phyloP scores from a whole-genome alignment of 2,797 vertebrate genomes.

The Malurus leucopterus region DNA sequence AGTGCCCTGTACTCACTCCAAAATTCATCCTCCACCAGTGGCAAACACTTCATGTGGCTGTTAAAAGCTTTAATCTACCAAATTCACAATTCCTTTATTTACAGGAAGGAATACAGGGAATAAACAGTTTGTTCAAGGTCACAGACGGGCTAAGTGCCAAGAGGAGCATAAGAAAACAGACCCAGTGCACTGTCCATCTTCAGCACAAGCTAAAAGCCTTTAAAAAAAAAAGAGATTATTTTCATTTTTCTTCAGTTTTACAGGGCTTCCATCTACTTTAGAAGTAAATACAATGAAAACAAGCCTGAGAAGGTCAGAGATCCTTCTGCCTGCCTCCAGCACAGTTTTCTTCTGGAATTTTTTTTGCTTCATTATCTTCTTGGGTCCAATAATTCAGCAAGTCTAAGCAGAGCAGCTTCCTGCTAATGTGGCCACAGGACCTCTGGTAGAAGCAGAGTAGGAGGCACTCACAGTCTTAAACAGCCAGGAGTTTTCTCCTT shows the following conservation, averaged over 20 bases:
- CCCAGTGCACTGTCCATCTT: fast-evolving
- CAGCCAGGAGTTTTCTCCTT: not conserved
- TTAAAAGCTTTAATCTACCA: not conserved
- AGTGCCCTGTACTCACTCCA: not conserved
- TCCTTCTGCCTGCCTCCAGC: not conserved
- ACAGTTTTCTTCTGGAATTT: not conserved
- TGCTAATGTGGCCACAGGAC: not conserved
- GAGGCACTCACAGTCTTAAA: not conserved
- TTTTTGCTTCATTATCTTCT: not conserved
- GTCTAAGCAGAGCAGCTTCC: not conserved
- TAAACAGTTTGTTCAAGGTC: not conserved
- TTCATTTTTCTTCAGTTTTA: not conserved
- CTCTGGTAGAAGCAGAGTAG: not conserved
- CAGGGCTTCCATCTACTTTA: not conserved
- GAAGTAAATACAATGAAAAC: not conserved
- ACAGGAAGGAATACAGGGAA: not conserved
- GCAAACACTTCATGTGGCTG: not conserved
- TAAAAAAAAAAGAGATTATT: not conserved
- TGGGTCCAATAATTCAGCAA: not conserved
- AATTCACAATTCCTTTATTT: not conserved
- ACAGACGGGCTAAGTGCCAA: not conserved
- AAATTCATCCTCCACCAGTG: not conserved
- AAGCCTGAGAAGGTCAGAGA: not conserved
- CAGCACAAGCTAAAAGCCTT: not conserved
- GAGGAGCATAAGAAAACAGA: not conserved